These are phyloP conservation scores for Sula dactylatra DNA, from an alignment of 2,113 vertebrate species.

Conservation along the genomic window DNA sequence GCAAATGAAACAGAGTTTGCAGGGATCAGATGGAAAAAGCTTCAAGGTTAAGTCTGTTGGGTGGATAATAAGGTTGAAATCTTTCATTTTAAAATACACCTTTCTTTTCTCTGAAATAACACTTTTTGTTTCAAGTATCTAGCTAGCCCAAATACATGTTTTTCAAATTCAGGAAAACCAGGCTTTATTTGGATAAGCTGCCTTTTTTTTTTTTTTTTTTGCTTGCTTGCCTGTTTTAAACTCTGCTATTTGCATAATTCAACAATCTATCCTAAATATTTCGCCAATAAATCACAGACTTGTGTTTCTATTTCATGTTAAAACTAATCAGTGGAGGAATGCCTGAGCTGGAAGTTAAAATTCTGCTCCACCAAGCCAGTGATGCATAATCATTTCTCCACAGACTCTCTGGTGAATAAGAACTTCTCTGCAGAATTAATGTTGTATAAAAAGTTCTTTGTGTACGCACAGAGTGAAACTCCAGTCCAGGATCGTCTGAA, in stretches of 20 bases:
- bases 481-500: background rate
- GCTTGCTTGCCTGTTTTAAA: background rate
- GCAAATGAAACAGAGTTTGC: background rate
- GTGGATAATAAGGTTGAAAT: background rate
- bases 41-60: background rate
- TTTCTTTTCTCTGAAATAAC: background rate
- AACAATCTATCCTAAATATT: conserved; percentile 27
- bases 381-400: background rate
- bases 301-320: conserved; percentile 40
- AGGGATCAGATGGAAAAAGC: background rate
- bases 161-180: no score
- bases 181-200: no score
- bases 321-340: conserved; percentile 27
- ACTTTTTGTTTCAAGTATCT: background rate
- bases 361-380: background rate
- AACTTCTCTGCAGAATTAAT: conserved; percentile 32
- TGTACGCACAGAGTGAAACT: accelerated
- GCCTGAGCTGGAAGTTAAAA: conserved; percentile 41
- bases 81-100: background rate
- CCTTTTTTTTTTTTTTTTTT: background rate
- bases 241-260: conserved; percentile 33
- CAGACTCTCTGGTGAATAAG: conserved; percentile 4
- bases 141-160: accelerated
- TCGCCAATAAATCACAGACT: conserved; percentile 40
- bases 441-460: background rate